Percentiles rank a stretch among this genome's conserved stretches.
These are phyloP conservation scores for Spheniscus humboldti DNA, from an alignment of 2,797 vertebrate genomes.

Conservation along the genomic window DNA sequence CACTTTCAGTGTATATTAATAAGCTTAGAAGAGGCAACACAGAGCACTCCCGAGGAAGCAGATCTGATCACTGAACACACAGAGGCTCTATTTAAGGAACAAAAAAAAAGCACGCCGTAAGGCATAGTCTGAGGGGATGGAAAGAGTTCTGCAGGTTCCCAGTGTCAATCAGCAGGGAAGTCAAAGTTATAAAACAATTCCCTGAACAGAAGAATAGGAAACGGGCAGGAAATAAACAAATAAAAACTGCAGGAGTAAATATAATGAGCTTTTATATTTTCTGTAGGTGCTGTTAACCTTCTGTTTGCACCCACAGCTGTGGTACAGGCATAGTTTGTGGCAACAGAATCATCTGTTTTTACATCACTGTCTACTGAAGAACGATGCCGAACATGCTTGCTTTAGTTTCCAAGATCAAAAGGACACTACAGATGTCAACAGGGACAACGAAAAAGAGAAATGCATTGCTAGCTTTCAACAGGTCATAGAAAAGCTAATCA, in stretches of 20 bases:
- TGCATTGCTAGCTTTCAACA: not conserved
- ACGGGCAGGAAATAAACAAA: not conserved
- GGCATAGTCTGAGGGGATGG: not conserved
- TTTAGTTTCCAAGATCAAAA: not conserved
- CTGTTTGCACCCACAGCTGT: not conserved
- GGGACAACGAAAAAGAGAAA: not conserved
- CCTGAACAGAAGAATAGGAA: not conserved
- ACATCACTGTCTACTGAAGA: not conserved
- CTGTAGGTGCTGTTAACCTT: not conserved
- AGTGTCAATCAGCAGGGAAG: not conserved
- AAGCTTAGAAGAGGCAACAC: not conserved
- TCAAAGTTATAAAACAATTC: not conserved
- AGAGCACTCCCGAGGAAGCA: not conserved
- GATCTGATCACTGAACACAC: not conserved
- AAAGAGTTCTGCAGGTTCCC: not conserved
- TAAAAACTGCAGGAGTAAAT: not conserved
- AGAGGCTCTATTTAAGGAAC: not conserved
- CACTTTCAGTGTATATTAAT: not conserved
- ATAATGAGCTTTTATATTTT: not conserved
- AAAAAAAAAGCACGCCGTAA: not conserved
- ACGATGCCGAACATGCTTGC: not conserved
- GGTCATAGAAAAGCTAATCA: not conserved
- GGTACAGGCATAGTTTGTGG: not conserved
- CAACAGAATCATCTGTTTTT: not conserved
- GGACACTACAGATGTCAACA: not conserved